Evolutionary conservation across 1,140 invertebrate species (phyloP).

Genomic region (Schlechtendalia chinensis): DNA sequence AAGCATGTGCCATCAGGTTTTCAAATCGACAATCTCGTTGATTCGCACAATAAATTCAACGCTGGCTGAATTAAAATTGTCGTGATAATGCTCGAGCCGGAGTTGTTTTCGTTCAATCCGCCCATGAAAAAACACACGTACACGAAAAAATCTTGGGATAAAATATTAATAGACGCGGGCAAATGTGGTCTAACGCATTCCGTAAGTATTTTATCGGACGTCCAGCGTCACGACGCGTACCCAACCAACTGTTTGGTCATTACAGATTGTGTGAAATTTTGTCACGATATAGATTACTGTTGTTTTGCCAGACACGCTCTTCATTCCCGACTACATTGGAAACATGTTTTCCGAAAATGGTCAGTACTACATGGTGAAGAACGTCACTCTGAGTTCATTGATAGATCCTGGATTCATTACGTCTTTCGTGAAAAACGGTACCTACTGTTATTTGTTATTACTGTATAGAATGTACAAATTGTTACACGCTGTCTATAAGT

Average conservation of each 20-base stretch:
- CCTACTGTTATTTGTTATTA: not conserved
- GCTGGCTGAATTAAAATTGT: no score
- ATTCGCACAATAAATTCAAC: no score
- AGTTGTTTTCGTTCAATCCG: constrained; percentile 32
- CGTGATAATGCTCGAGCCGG: constrained; percentile 21
- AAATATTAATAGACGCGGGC: not conserved
- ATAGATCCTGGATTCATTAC: constrained; percentile 36
- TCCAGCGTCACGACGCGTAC: no score
- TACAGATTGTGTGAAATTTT: not conserved
- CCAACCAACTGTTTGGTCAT: not conserved
- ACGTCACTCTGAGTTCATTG: constrained; percentile 10
- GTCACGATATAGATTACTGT: constrained; percentile 5
- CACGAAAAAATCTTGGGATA: constrained; percentile 26
- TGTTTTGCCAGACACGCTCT: constrained; percentile 12
- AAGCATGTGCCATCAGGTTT: no score
- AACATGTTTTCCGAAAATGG: constrained; percentile 30
- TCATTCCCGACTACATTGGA: constrained; percentile 21
- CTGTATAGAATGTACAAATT: not conserved
- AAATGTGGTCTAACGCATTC: constrained; percentile 19
- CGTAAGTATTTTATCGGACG: not conserved
- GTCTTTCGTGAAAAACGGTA: constrained; percentile 45
- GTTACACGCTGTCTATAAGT: no score
- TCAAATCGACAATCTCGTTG: no score
- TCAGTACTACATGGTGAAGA: constrained; percentile 21
- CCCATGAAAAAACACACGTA: not conserved